Evolutionary conservation across 1,140 invertebrate genomes (phyloP), one percentile per base, ranked within the genome.

Genomic region (Pseudachorutes palmiensis): DNA sequence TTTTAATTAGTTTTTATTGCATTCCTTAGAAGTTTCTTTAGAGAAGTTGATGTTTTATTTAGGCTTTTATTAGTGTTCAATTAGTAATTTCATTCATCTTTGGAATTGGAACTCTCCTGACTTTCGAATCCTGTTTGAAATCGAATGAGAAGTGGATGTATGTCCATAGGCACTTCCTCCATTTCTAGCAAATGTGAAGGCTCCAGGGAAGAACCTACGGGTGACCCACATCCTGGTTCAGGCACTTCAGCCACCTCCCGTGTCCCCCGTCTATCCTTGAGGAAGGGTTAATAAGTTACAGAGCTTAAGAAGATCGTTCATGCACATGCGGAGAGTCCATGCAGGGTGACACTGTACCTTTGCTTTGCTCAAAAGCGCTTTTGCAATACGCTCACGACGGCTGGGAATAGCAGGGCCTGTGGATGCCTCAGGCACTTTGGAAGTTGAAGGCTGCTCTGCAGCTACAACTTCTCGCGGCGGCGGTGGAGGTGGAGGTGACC

Each of bases 201-300:
- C 9, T 55, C 24, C 9, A 55, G 12, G 51, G 51, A 55, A 22
- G 24, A 5, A 28, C 24, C 29, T 5, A 29, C 2, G 12, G 58
- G 58, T 12, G 30, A 31, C 12, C 9, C 12, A 14, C n/a, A n/a
- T n/a, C n/a, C 5, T 26, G 5, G 30, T 2, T 3, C 9, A 2
- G 26, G 24, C 3, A 55, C 12, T 55, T 55, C 24, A 5, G 12
- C 24, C 24, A 16, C 5, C 5, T 9, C 24, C 51, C 2, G 30
- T 26, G 58, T 60, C 30, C 58, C 29, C 30, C 58, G 29, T 60
- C 30, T 60, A 29, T 12, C 51, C 58, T 60, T 60, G 2, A 29
- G 30, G 9, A 60, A 29, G 2, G 5, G 30, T 5, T 2, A 60
- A 28, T 31, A 60, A 60, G 58, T 60, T 28, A 14, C 24, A 19